phyloP scores from a whole-genome alignment of 2,888 invertebrate genomes.

The Nowickia ferox region DNA sequence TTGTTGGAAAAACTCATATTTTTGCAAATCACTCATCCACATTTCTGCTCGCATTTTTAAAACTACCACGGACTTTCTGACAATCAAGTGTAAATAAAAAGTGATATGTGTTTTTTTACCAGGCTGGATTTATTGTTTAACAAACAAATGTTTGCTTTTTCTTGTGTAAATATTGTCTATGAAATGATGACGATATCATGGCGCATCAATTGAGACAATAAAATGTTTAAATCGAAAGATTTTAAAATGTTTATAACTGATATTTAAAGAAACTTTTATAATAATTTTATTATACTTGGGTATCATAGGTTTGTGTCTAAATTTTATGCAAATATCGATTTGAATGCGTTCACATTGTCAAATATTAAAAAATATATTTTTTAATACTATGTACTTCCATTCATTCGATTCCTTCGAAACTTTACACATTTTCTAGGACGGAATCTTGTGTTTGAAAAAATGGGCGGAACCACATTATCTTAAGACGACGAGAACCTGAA shows the following conservation, averaged over 20 bases:
- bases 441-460: too few species aligned
- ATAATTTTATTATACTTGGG: too few species aligned
- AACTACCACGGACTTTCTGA: background rate
- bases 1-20: slow-evolving; percentile 28
- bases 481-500: too few species aligned
- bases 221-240: background rate
- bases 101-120: slow-evolving; percentile 44
- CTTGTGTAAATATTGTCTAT: slow-evolving; percentile 66
- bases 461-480: too few species aligned
- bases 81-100: slow-evolving; percentile 39
- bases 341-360: too few species aligned
- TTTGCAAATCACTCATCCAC: background rate
- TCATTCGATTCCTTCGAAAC: too few species aligned
- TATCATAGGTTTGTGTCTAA: too few species aligned
- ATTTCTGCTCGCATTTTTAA: slow-evolving; percentile 5
- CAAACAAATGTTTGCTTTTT: slow-evolving; percentile 65
- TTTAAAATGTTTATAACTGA: background rate
- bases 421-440: too few species aligned
- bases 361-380: too few species aligned
- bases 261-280: too few species aligned
- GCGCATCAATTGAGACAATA: slow-evolving; percentile 17
- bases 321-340: too few species aligned
- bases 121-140: slow-evolving; percentile 59
- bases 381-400: too few species aligned
- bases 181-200: slow-evolving; percentile 30